Evolutionary conservation across 2,888 invertebrate genomes (phyloP).

Genomic region (Apodemia arnacis): DNA sequence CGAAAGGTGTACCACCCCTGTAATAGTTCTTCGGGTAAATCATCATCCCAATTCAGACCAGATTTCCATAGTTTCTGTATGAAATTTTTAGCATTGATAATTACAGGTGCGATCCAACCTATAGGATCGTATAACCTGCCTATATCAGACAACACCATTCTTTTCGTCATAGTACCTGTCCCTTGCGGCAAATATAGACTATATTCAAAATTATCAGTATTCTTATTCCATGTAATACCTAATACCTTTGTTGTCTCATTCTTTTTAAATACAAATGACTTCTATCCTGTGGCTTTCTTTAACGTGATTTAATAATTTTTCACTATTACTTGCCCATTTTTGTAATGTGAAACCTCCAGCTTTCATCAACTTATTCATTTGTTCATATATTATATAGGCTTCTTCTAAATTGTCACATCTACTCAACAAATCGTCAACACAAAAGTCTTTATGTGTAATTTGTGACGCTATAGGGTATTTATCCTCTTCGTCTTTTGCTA

Average conservation of each 20-base stretch:
- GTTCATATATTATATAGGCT: constrained; percentile 58
- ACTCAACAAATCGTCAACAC: constrained; percentile 78
- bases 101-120: constrained; percentile 9
- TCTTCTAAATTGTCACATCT: constrained; percentile 64
- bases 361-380: constrained; percentile 74
- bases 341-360: constrained; percentile 83
- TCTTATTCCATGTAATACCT: constrained; percentile 34
- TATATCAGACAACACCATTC: constrained; percentile 57
- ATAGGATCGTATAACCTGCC: constrained; percentile 58
- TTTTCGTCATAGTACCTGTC: constrained; percentile 31
- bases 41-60: constrained; percentile 69
- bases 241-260: constrained; percentile 46
- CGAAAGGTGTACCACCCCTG: background rate
- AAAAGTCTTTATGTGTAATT: constrained; percentile 44
- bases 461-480: constrained; percentile 44
- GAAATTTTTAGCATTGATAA: background rate
- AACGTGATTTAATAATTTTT: constrained; percentile 31
- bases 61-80: constrained; percentile 45
- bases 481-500: constrained; percentile 45
- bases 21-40: background rate
- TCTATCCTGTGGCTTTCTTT: background rate
- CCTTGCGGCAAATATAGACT: background rate
- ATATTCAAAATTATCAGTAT: constrained; percentile 29
- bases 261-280: background rate
- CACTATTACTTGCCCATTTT: constrained; percentile 72